These are phyloP conservation scores for Zosterops japonicus DNA, from an alignment of 2,113 vertebrate genomes.

Conservation along the genomic window DNA sequence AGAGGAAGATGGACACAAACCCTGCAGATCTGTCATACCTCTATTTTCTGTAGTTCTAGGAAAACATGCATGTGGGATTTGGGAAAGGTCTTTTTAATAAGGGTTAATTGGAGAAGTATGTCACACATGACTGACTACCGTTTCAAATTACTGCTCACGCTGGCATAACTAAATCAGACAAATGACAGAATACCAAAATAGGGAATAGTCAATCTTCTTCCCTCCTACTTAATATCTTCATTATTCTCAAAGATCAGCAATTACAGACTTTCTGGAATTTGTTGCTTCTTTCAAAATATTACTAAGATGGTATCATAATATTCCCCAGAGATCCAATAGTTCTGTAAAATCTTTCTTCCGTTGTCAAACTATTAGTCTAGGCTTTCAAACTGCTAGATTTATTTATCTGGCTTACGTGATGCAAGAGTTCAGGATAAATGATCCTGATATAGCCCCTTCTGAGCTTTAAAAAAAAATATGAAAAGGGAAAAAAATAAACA, in stretches of 20 bases:
- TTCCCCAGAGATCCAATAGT: background rate
- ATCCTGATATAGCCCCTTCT: background rate
- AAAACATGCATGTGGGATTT: slow-evolving; percentile 10
- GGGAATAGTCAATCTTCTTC: background rate
- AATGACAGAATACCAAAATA: slow-evolving; percentile 40
- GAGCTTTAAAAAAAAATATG: background rate
- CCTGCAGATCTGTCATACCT: background rate
- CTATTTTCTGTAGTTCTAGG: background rate
- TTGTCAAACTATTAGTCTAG: background rate
- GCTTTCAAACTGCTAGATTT: background rate
- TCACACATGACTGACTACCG: slow-evolving; percentile 37
- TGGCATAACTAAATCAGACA: slow-evolving; percentile 27
- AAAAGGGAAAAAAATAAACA: background rate
- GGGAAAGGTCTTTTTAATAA: slow-evolving; percentile 60
- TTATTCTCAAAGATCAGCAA: background rate
- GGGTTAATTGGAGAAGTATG: slow-evolving; percentile 57
- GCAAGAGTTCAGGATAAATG: background rate
- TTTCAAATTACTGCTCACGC: slow-evolving; percentile 45
- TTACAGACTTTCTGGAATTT: background rate
- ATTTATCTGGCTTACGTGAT: background rate
- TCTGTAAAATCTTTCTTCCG: background rate
- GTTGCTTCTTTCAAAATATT: background rate
- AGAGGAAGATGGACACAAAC: background rate
- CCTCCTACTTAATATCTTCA: background rate
- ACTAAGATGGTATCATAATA: background rate